Evolutionary conservation across 2,888 invertebrate species (phyloP), one percentile per base, ranked within the genome.

Genomic region (Cryptocheilus praepositus): DNA sequence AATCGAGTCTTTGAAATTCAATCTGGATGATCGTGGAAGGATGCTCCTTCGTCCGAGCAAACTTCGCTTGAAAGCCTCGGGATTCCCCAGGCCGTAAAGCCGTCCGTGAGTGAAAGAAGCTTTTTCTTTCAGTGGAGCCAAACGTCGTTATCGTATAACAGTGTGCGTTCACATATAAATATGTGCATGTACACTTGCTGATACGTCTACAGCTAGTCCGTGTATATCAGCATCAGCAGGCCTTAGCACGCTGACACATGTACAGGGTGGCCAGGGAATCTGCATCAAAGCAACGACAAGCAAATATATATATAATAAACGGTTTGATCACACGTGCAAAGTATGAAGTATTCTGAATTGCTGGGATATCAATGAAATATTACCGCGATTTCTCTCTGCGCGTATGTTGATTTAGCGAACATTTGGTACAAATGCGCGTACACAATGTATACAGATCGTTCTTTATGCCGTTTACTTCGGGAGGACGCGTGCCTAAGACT

Each of bases 401-500:
- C 36, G 11, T 5, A 25, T 5, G 4, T 1, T 1, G 36, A 36
- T 36, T 36, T 36, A 36, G 22, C 28, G 28, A 13, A n/a, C 55
- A 55, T 15, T 15, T 3, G 21, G 45, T 7, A 44, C 49, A 43
- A 61, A 56, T 55, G 54, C 21, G 36, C 28, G 53, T 16, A n/a
- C 28, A 11, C 21, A 36, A 11, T 36, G 11, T 11, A 11, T 11
- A 36, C 11, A 36, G 7, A 11, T 11, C 36, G 59, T 57, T 61
- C 54, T 57, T 51, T 57, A 61, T 60, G 61, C 64, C 52, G 76
- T 74, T 76, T 74, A 71, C 22, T 54, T 51, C 60, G 51, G 64
- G 59, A 62, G 67, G 70, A 65, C 70, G 76, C 75, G 70, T 76
- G 79, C 62, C 73, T 73, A 74, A 70, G 76, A 76, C 71, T 76